Conservation (phyloP, 1,140 invertebrate species). For the Dinothrombium tinctorium region DNA sequence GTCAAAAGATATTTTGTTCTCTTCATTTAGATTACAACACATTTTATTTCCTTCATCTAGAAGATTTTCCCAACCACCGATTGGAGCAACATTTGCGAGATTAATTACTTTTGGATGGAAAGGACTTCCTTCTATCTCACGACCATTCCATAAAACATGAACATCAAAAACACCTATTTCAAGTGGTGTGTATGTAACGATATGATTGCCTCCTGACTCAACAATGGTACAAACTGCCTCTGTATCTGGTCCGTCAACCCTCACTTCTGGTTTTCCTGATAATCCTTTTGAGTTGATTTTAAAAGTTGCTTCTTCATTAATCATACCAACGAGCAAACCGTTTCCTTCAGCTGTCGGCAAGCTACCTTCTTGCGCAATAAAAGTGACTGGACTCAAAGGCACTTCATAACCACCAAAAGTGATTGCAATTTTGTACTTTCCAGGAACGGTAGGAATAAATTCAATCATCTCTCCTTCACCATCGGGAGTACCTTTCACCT, state of each 20-base stretch:
- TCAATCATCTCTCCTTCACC: conserved; percentile 45
- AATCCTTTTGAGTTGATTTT: conserved; percentile 26
- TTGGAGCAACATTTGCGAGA: conserved; percentile 34
- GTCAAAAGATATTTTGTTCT: conserved; percentile 34
- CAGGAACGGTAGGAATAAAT: conserved; percentile 60
- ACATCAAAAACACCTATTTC: conserved; percentile 48
- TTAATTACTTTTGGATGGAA: conserved; percentile 46
- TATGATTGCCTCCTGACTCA: conserved; percentile 30
- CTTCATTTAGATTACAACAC: conserved; percentile 32
- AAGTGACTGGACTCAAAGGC: conserved; percentile 22
- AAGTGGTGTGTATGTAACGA: conserved; percentile 38
- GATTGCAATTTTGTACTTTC: conserved; percentile 65
- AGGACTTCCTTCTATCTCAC: conserved; percentile 37
- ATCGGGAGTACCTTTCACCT: conserved; percentile 45
- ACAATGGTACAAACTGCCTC: conserved; percentile 26
- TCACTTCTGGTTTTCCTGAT: conserved; percentile 27
- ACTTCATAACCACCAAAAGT: conserved; percentile 53
- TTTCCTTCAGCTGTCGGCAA: conserved; percentile 14
- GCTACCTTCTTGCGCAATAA: conserved; percentile 16
- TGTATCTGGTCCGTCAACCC: conserved; percentile 31
- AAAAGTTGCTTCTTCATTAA: conserved; percentile 21
- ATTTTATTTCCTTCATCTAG: conserved; percentile 45
- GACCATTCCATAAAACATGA: conserved; percentile 41
- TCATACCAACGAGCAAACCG: conserved; percentile 20
- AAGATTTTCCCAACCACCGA: conserved; percentile 56